These are phyloP conservation scores for Meriones psammophilus DNA, from an alignment of 2,797 vertebrate genomes.

Conservation along the genomic window DNA sequence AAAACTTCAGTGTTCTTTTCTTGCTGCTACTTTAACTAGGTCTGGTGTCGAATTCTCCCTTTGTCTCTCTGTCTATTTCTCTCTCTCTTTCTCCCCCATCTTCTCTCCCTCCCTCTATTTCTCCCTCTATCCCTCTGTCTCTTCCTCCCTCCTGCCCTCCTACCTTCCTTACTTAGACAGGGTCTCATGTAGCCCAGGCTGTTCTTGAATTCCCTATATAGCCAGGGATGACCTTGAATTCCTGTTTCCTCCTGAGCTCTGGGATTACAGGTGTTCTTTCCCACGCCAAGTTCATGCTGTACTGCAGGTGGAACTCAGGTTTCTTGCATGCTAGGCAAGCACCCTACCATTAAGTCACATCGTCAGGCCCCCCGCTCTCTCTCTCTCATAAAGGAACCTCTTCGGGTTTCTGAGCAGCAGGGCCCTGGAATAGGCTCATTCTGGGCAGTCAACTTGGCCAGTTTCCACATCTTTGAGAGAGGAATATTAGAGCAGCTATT, in stretches of 20 bases:
- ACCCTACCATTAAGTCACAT: not conserved
- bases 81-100: not conserved
- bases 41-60: not conserved
- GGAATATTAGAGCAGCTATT: not conserved
- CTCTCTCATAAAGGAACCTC: not conserved
- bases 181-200: not conserved
- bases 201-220: not conserved
- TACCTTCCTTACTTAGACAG: not conserved
- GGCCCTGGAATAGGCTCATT: not conserved
- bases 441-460: not conserved
- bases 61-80: not conserved
- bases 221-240: not conserved
- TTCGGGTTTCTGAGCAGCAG: not conserved
- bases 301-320: not conserved
- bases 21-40: not conserved
- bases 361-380: not conserved
- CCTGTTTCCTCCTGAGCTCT: not conserved
- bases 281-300: not conserved
- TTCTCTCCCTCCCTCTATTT: not conserved
- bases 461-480: not conserved
- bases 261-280: not conserved
- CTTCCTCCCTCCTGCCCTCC: not conserved
- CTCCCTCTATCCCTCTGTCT: not conserved
- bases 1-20: accelerated
- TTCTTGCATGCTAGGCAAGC: not conserved